Conservation (phyloP, 2,113 vertebrate genomes). For the Seriola dumerili region DNA sequence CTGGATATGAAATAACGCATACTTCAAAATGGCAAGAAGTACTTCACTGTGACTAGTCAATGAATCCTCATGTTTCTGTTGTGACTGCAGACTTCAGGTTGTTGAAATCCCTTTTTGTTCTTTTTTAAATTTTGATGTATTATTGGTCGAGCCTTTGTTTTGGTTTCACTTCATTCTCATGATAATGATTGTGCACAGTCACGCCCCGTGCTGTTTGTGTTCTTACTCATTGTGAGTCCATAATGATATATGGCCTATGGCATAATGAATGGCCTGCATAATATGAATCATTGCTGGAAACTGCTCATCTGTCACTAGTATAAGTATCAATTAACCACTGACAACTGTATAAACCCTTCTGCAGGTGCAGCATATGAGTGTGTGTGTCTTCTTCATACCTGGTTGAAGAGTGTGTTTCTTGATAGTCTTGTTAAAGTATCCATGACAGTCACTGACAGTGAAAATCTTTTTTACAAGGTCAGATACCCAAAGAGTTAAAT, state of each 20-base stretch:
- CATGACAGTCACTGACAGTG: constrained; percentile 29
- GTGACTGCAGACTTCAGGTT: too few species aligned
- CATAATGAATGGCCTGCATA: background rate
- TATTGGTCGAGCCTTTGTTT: too few species aligned
- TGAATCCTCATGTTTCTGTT: too few species aligned
- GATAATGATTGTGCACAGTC: too few species aligned
- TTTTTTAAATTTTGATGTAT: too few species aligned
- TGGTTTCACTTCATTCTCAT: too few species aligned
- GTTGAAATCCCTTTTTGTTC: too few species aligned
- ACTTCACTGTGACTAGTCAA: too few species aligned
- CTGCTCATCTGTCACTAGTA: background rate
- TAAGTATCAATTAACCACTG: background rate
- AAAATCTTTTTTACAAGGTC: constrained; percentile 30
- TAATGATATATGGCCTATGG: background rate
- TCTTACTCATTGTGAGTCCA: background rate
- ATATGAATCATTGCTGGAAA: background rate
- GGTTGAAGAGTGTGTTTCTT: background rate
- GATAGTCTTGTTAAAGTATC: constrained; percentile 12
- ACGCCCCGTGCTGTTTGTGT: background rate
- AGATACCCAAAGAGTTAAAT: background rate
- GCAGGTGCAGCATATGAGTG: background rate
- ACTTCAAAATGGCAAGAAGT: too few species aligned
- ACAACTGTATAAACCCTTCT: background rate
- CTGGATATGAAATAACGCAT: too few species aligned
- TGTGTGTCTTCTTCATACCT: constrained; percentile 26